Evolutionary conservation across 23 tunicate genomes (phyloP), one percentile per base, ranked within the genome.

Genomic region (Clavelina lepadiformis): DNA sequence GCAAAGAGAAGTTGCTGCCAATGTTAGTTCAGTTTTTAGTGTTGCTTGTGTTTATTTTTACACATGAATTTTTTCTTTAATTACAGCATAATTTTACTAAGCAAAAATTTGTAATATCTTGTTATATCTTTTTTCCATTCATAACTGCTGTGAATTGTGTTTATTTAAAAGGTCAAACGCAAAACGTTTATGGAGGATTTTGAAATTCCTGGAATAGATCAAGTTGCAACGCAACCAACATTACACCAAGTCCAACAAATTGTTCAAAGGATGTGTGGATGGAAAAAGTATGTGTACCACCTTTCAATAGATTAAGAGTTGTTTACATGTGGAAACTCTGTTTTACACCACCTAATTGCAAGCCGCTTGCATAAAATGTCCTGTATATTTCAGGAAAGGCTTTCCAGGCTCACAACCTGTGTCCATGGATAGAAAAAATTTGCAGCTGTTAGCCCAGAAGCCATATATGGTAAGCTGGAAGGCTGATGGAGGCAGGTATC

Each of bases 341-440:
- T n/a, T n/a, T n/a, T 60, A 30, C 46, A 15, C 11, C 49, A 41
- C 13, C 28, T 55, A 55, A 0, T 55, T 41, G 13, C 49, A 11
- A 11, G 11, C 15, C 49, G 15, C 15, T 44, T 44, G 49, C 49
- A 11, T 15, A 11, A 44, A 44, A n/a, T n/a, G n/a, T n/a, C n/a
- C n/a, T n/a, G n/a, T 29, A n/a, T 63, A 8, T 60, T 73, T n/a
- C 57, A 86, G 92, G 46, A 91, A 78, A 33, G 91, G 91, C 2
- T 91, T 91, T 67, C 81, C 86, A 26, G 98, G 98, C n/a, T 92
- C 98, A 11, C 98, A 91, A 38, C 98, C 98, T 15, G 98, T 91
- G 5, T 91, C 98, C 29, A 91, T 91, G 98, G 79, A 86, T 3
- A 46, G 73, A 8, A 71, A 54, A 31, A 91, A 91, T 38, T 58